These are phyloP conservation scores for Neodiprion pinetum DNA, from an alignment of 1,140 invertebrate species.

Conservation along the genomic window DNA sequence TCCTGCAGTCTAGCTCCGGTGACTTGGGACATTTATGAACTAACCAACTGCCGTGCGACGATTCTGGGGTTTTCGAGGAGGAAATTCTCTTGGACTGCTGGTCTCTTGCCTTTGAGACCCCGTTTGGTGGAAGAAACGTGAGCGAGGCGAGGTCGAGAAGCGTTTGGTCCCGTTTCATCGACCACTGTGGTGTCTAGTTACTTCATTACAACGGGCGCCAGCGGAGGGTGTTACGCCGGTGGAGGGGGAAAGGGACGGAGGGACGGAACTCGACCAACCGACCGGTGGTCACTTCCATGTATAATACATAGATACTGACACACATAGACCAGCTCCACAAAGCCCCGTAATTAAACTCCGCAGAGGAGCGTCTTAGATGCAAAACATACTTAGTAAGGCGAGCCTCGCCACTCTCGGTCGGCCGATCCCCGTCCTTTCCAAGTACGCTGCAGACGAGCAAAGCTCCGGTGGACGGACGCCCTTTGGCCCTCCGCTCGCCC, in stretches of 20 bases:
- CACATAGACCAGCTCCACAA: conserved; percentile 34
- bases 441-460: neutral
- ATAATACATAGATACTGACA: neutral
- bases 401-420: conserved; percentile 29
- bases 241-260: neutral
- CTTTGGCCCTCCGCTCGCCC: neutral
- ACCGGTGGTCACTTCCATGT: neutral
- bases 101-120: neutral
- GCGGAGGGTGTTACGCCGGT: neutral
- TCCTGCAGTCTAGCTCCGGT: too few species aligned
- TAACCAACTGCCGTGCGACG: neutral
- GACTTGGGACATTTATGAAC: too few species aligned
- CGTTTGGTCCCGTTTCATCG: conserved; percentile 13
- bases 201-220: conserved; percentile 2
- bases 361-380: conserved; percentile 46
- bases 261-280: neutral
- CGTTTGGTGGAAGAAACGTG: conserved; percentile 6
- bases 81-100: neutral
- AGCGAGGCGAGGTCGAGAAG: conserved; percentile 17
- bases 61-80: neutral
- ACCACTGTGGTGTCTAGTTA: conserved; percentile 19
- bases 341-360: conserved; percentile 53
- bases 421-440: neutral
- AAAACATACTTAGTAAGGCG: conserved; percentile 46
- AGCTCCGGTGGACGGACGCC: neutral